Evolutionary conservation across 2,113 vertebrate genomes (phyloP).

Genomic region (Regulus satrapa): DNA sequence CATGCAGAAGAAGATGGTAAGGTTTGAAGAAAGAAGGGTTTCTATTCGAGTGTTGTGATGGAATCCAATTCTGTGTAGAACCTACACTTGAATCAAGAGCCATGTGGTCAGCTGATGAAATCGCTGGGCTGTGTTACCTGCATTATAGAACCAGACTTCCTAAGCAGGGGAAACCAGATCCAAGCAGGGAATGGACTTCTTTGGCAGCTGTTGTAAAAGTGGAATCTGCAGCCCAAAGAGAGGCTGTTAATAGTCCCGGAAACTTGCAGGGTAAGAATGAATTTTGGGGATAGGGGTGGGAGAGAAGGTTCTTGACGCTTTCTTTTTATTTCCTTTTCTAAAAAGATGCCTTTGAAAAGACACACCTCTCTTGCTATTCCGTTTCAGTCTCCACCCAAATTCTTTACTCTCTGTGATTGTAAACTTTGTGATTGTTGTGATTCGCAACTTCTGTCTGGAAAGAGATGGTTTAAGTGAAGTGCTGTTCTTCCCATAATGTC

Average conservation of each 20-base stretch:
- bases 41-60: neutral
- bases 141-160: conserved; percentile 79
- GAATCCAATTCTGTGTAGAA: neutral
- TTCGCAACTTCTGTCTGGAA: neutral
- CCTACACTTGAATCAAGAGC: neutral
- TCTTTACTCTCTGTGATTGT: neutral
- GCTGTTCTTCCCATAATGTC: neutral
- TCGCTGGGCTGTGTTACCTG: conserved; percentile 79
- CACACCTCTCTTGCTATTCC: rapidly evolving
- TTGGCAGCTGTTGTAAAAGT: conserved; percentile 83
- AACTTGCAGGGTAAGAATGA: neutral
- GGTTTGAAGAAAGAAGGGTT: neutral
- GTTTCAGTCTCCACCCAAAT: neutral
- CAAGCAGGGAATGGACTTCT: conserved; percentile 85
- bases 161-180: conserved; percentile 84
- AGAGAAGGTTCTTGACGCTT: neutral
- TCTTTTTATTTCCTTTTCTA: too few relatives aligned
- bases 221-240: neutral
- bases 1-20: rapidly evolving
- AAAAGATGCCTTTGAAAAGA: neutral
- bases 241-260: neutral
- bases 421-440: neutral
- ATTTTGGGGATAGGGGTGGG: neutral
- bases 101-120: conserved; percentile 81
- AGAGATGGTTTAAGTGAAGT: neutral